These are phyloP conservation scores for Pyrgilauda ruficollis DNA, from an alignment of 2,113 vertebrate genomes.

Conservation along the genomic window DNA sequence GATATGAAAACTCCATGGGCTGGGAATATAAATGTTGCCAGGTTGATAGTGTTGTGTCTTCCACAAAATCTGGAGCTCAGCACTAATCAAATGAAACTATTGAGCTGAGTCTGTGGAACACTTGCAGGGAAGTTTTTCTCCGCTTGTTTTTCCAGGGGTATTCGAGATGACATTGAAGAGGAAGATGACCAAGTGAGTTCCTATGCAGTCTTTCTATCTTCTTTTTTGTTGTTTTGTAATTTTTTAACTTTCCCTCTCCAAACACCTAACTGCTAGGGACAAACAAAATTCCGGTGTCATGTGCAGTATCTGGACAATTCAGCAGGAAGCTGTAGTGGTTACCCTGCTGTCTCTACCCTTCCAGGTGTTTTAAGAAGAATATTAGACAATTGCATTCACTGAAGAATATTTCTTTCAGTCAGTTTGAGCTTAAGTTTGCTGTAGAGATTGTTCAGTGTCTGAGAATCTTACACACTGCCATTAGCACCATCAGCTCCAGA, in stretches of 20 bases:
- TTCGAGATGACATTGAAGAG: constrained; percentile 99
- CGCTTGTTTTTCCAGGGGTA: constrained; percentile 99
- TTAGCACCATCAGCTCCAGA: neutral
- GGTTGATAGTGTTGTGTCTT: constrained; percentile 71
- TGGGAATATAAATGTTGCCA: constrained; percentile 64
- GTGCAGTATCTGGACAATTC: neutral
- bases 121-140: constrained; percentile 99
- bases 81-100: constrained; percentile 65
- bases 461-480: neutral
- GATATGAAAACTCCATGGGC: constrained; percentile 30
- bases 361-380: constrained; percentile 12
- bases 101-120: constrained; percentile 91
- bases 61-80: constrained; percentile 63
- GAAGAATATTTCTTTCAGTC: neutral
- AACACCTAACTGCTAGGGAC: constrained; percentile 3
- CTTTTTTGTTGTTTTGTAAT: constrained; percentile 50
- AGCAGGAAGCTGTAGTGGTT: constrained; percentile 23
- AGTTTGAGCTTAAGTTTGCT: neutral
- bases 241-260: constrained; percentile 62
- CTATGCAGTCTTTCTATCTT: constrained; percentile 86
- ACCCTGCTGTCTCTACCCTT: constrained; percentile 28
- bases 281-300: constrained; percentile 39
- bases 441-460: neutral
- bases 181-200: constrained; percentile 99
- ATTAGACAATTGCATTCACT: neutral